Base-by-base conservation (phyloP, 2,113 vertebrate genomes). In the Triplophysa tibetana region DNA sequence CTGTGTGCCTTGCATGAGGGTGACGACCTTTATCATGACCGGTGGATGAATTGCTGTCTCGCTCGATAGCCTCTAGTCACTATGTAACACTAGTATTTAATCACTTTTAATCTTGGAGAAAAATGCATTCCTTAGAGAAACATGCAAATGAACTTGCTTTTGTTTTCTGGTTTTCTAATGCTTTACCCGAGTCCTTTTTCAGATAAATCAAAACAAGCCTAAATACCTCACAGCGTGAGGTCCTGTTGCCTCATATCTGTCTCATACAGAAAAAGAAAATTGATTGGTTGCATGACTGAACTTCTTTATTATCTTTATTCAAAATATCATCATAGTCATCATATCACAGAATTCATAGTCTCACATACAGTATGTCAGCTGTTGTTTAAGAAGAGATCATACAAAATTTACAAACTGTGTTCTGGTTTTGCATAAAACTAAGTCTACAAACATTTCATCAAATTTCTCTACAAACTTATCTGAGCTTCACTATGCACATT, bases 31-130 rank as follows among this genome's bases (percentile, higher is more conserved):
- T 0, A 67, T 79, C 78, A 48, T 75, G 24, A 70, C 8, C 26
- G 23, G 56, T 69, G 33, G 64, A 60, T 19, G 63, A 48, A 61
- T 50, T 64, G 21, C 62, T 77, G 16, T 48, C 45, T 64, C 43
- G 5, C 48, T n/a, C n/a, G 26, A 45, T 64, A 77, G 84, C 81
- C 84, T 86, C 64, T 11, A 82, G 85, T 87, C 81, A 70, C 82
- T 78, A 77, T 80, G 80, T 61, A 24, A 80, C 81, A 83, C 87
- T 67, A 45, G 85, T 84, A 82, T 90, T 90, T 88, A 87, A 91
- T 90, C 85, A 85, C 84, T 81, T 86, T 72, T 70, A 85, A 77
- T 88, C 85, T 84, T 80, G 56, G 82, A 84, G 84, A 88, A 64
- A 4, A 38, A 52, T 82, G 79, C 56, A 67, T 84, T 84, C 76